A percentile compares a stretch with the other conserved stretches of the same genome.
Evolutionary conservation across 2,113 vertebrate species (phyloP).

Genomic region (Pampusana beccarii): DNA sequence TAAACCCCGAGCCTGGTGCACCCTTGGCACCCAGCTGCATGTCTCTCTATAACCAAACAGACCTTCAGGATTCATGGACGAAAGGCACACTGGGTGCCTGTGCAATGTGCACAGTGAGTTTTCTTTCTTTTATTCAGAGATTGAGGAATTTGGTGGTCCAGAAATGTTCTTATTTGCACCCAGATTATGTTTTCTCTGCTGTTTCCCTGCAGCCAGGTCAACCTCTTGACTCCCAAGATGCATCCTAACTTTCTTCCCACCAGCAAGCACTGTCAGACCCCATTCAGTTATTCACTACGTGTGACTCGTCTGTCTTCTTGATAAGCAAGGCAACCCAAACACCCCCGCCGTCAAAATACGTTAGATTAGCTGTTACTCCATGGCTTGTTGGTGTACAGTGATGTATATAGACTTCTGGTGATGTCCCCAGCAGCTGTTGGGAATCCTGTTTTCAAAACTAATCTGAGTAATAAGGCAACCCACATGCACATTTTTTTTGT

Average conservation of each 20-base stretch:
- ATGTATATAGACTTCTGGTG: background rate
- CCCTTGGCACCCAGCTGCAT: background rate
- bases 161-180: background rate
- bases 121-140: background rate
- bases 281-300: background rate
- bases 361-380: background rate
- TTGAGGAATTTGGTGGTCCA: background rate
- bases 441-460: conserved; percentile 18
- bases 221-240: background rate
- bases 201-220: background rate
- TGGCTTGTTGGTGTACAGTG: background rate
- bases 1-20: background rate
- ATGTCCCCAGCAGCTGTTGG: background rate
- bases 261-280: background rate
- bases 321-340: background rate
- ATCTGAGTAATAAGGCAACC: background rate
- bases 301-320: background rate
- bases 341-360: background rate
- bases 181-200: background rate
- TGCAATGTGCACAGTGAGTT: background rate
- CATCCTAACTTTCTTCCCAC: background rate
- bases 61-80: background rate
- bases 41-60: background rate
- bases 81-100: background rate
- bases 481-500: background rate